Percentiles rank a stretch among this genome's conserved stretches.
phyloP scores from a whole-genome alignment of 2,113 vertebrate species.

The Myiopsitta monachus region DNA sequence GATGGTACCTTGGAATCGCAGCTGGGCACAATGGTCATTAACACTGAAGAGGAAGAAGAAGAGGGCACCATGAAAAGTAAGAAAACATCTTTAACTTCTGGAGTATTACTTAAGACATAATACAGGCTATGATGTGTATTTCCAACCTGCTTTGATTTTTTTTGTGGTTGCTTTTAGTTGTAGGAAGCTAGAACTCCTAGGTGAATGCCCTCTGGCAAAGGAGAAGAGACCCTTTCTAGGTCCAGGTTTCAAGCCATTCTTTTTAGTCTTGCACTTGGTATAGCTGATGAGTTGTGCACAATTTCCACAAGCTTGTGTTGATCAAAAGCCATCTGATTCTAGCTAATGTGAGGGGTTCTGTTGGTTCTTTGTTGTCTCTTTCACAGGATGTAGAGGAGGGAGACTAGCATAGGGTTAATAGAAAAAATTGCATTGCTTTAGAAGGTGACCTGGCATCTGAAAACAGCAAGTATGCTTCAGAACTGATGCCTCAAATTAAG shows the following conservation, averaged over 20 bases:
- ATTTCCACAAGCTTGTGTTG: background rate
- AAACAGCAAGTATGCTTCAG: background rate
- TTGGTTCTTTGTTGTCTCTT: background rate
- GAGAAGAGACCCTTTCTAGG: background rate
- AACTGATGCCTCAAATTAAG: background rate
- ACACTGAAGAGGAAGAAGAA: conserved; percentile 85
- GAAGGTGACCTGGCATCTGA: background rate
- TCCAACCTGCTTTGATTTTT: background rate
- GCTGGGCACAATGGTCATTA: conserved; percentile 95
- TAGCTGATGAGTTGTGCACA: background rate
- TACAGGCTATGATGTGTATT: background rate
- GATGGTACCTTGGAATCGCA: conserved; percentile 83
- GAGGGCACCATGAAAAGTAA: conserved; percentile 94
- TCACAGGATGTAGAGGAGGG: background rate
- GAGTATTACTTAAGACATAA: background rate
- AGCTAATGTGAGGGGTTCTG: background rate
- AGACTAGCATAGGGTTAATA: background rate
- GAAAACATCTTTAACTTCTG: conserved; percentile 9
- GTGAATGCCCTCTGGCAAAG: background rate
- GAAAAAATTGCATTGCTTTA: background rate
- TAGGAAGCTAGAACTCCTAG: background rate
- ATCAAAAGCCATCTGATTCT: background rate
- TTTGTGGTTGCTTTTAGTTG: background rate
- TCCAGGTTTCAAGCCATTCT: background rate
- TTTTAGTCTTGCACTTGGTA: background rate